These are phyloP conservation scores for Mactra quadrangularis DNA, from an alignment of 1,140 invertebrate species.

Conservation along the genomic window DNA sequence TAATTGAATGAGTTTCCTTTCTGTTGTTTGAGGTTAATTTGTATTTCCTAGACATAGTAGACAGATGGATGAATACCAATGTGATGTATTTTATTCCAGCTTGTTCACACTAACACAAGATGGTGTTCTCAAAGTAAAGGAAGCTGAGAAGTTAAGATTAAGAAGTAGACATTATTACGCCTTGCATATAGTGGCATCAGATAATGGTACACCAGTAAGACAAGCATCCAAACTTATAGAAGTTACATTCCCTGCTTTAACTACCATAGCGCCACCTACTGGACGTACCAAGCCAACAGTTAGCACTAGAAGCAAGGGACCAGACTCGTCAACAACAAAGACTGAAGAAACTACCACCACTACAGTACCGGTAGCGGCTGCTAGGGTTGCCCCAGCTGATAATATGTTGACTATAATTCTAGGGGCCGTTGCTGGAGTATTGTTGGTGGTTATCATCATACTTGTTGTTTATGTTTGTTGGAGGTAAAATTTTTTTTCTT, in stretches of 20 bases:
- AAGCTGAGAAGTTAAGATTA: constrained; percentile 1
- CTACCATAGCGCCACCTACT: not conserved
- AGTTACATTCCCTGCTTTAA: constrained; percentile 43
- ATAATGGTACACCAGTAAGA: constrained; percentile 41
- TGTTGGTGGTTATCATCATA: constrained; percentile 51
- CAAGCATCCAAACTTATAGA: constrained; percentile 26
- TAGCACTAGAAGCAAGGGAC: too few species aligned
- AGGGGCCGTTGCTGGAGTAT: constrained; percentile 38
- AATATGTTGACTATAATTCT: constrained; percentile 45
- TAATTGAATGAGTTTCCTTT: too few species aligned
- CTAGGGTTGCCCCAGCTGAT: not conserved
- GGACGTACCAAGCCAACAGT: not conserved
- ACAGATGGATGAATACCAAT: too few species aligned
- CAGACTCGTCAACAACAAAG: not conserved
- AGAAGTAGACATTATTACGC: constrained; percentile 24
- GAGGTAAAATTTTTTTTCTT: constrained; percentile 33
- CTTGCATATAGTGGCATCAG: constrained; percentile 11
- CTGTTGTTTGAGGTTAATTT: too few species aligned
- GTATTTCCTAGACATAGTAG: too few species aligned
- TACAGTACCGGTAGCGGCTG: not conserved
- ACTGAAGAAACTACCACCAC: not conserved
- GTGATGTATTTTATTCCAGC: constrained; percentile 28
- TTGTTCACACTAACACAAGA: constrained; percentile 16
- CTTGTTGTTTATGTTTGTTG: constrained; percentile 52
- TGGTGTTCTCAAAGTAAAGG: constrained; percentile 28